phyloP scores from a whole-genome alignment of 1,140 invertebrate genomes.

The Acyrthosiphon pisum region DNA sequence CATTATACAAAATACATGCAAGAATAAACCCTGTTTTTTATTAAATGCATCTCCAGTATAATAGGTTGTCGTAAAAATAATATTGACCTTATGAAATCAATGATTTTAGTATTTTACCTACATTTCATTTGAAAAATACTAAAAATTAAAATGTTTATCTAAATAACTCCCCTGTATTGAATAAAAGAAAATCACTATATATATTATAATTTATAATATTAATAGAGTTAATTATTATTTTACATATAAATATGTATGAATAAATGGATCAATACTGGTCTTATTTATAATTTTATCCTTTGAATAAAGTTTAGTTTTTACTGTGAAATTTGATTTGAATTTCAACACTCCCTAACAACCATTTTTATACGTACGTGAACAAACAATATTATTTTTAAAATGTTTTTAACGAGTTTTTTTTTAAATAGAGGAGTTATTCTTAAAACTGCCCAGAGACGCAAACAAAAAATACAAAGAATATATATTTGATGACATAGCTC shows the following conservation, averaged over 20 bases:
- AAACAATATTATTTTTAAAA: neutral
- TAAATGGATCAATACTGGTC: neutral
- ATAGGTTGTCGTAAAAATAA: neutral
- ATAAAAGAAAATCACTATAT: neutral
- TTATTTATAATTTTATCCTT: neutral
- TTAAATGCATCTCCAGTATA: neutral
- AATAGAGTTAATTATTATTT: neutral
- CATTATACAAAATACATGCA: conserved; percentile 12
- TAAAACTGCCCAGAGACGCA: neutral
- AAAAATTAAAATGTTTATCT: neutral
- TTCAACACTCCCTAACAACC: neutral
- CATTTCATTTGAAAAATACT: neutral
- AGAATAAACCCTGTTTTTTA: conserved; percentile 33
- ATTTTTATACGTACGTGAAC: neutral
- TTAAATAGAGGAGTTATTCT: neutral
- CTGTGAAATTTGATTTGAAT: neutral
- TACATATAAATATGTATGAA: neutral
- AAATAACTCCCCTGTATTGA: neutral
- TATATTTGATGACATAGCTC: conserved; percentile 38
- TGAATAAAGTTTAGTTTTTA: neutral
- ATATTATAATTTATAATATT: too few relatives aligned
- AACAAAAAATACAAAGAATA: conserved; percentile 19
- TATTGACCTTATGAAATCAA: neutral
- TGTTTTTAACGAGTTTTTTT: neutral
- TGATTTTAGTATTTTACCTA: neutral